Evolutionary conservation across 2,113 vertebrate species (phyloP).

Genomic region (Chauna torquata): DNA sequence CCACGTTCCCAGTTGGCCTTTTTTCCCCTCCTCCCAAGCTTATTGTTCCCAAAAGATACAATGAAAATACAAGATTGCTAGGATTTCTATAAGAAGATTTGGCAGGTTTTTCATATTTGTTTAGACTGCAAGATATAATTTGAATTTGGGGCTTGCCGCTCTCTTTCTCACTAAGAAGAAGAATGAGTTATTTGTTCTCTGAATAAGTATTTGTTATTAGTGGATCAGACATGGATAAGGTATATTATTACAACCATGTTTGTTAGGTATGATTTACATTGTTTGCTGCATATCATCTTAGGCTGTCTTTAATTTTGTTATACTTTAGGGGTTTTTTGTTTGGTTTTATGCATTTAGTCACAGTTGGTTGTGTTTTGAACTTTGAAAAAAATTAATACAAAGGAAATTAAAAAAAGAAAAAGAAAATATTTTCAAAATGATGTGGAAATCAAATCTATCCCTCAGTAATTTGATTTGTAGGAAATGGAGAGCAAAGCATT

Average conservation of each 20-base stretch:
- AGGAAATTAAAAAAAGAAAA: conserved; percentile 83
- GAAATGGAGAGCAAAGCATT: conserved; percentile 83
- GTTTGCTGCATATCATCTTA: conserved; percentile 71
- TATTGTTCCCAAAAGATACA: conserved; percentile 49
- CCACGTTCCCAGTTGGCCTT: neutral
- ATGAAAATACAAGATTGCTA: conserved; percentile 62
- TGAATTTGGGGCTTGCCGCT: conserved; percentile 68
- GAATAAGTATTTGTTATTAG: conserved; percentile 77
- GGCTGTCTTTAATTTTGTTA: conserved; percentile 80
- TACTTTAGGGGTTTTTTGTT: conserved; percentile 74
- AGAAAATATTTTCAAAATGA: conserved; percentile 85
- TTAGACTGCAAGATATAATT: conserved; percentile 70
- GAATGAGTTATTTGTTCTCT: conserved; percentile 72
- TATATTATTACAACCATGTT: conserved; percentile 73
- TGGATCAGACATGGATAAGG: conserved; percentile 79
- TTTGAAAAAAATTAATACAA: conserved; percentile 81
- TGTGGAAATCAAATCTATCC: conserved; percentile 83
- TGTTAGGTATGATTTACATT: conserved; percentile 74
- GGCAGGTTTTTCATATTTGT: conserved; percentile 67
- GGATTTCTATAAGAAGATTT: conserved; percentile 69
- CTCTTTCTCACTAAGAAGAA: conserved; percentile 48
- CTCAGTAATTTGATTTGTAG: conserved; percentile 83
- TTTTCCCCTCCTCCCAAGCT: neutral
- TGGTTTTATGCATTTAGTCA: conserved; percentile 82
- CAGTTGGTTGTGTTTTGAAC: conserved; percentile 80